Base-by-base conservation (phyloP, 2,797 vertebrate genomes). In the Gymnodraco acuticeps region DNA sequence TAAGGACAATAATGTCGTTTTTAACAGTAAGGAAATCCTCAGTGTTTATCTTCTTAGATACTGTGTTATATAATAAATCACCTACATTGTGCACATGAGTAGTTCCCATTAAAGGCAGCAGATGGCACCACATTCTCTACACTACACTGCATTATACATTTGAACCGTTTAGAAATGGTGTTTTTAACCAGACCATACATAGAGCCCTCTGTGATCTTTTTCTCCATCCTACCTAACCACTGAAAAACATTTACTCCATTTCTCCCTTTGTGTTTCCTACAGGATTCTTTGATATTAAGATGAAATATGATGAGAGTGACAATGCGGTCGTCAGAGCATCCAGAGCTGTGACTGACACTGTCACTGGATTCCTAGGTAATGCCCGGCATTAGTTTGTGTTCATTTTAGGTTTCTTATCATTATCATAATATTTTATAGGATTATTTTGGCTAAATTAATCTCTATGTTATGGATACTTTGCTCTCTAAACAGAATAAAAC, bases 251-350 rank as follows among this genome's bases (percentile, higher is more conserved):
- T 78, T 31, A 63, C 10, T 9, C 5, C 10, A n/a, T 10, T 19
- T 12, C 33, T 56, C 7, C 1, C 3, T 12, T 10, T 12, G 66
- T 64, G 42, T 77, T 58, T 64, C 9, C n/a, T 69, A 19, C 59
- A 99, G 98, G 97, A 66, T 96, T 97, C 90, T 98, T 99, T 10
- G 97, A 97, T 85, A 98, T 99, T 96, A 99, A 99, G 92, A 98
- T 98, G 97, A 98, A 96, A 31, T 99, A 98, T 0, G 97, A 99
- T 1, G 97, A 98, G 85, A 99, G 98, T 0, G 97, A 99, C 87
- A 99, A 98, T 0, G 84, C 93, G 0, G 65, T 98, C 45, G 94
- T 98, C 86, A 93, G 97, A 58, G 97, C 96, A 0, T 98, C 97
- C 10, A 95, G 97, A 19, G 94, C 93, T 0, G 80, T 98, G 73